Conservation (phyloP, 1,140 invertebrate genomes). For the Magallana gigas region DNA sequence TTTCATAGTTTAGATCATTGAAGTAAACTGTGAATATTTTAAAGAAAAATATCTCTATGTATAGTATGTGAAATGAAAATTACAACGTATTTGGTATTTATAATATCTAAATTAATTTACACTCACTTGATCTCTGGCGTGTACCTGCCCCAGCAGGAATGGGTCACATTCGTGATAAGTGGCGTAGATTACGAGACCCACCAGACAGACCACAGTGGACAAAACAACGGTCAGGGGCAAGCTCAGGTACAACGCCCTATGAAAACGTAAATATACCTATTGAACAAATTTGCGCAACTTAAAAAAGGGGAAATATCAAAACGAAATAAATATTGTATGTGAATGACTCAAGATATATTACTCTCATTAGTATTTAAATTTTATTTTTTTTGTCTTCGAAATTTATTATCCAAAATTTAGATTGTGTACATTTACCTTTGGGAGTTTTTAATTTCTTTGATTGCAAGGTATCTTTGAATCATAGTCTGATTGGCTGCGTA, state of each 20-base stretch:
- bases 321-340: too few relatives aligned
- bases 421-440: constrained; percentile 52
- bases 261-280: background rate
- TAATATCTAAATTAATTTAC: background rate
- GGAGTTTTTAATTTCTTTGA: constrained; percentile 63
- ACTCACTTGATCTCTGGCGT: constrained; percentile 79
- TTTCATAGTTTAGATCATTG: too few relatives aligned
- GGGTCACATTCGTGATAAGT: constrained; percentile 92
- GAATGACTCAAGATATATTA: too few relatives aligned
- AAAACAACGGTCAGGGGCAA: constrained; percentile 88
- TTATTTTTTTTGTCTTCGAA: too few relatives aligned
- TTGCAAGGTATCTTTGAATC: constrained; percentile 85
- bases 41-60: too few relatives aligned
- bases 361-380: too few relatives aligned
- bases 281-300: background rate
- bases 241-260: constrained; percentile 81
- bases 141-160: constrained; percentile 81
- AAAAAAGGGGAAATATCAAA: background rate
- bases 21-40: too few relatives aligned
- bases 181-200: constrained; percentile 90
- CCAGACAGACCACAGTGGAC: constrained; percentile 78
- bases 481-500: constrained; percentile 95
- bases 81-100: too few relatives aligned
- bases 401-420: too few relatives aligned
- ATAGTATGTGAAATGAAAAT: too few relatives aligned